Conservation (phyloP, 2,797 vertebrate genomes). For the Melanotaenia maccullochi region DNA sequence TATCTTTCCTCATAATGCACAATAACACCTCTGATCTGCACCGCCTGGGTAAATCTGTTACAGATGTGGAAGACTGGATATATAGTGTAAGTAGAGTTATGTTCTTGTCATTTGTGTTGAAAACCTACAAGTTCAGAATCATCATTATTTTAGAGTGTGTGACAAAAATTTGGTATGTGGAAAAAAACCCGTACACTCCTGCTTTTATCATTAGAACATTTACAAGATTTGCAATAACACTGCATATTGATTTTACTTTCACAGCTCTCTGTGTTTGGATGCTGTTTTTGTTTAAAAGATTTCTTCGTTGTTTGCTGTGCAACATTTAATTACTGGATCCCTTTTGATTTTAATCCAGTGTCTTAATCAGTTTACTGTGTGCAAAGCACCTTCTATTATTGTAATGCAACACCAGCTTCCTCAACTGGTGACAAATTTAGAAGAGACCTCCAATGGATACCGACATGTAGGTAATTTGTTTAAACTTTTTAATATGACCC, state of each 20-base stretch:
- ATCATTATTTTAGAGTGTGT: no score
- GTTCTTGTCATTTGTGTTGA: conserved; percentile 6
- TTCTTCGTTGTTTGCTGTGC: no score
- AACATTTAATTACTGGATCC: no score
- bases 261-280: not conserved
- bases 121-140: not conserved
- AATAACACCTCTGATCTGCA: conserved; percentile 6
- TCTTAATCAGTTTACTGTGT: no score
- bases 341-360: no score
- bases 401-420: no score
- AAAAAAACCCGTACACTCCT: not conserved
- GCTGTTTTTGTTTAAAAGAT: not conserved
- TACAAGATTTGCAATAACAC: not conserved
- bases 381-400: no score
- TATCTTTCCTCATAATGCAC: not conserved
- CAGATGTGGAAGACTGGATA: conserved; percentile 21
- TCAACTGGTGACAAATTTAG: no score
- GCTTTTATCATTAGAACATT: not conserved
- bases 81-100: not conserved
- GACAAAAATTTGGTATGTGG: not conserved
- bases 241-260: not conserved
- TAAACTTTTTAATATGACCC: no score
- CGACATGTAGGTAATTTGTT: no score
- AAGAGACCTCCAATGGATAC: no score
- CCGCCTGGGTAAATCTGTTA: not conserved